phyloP scores from a whole-genome alignment of 2,888 invertebrate genomes.

The Empis livida region DNA sequence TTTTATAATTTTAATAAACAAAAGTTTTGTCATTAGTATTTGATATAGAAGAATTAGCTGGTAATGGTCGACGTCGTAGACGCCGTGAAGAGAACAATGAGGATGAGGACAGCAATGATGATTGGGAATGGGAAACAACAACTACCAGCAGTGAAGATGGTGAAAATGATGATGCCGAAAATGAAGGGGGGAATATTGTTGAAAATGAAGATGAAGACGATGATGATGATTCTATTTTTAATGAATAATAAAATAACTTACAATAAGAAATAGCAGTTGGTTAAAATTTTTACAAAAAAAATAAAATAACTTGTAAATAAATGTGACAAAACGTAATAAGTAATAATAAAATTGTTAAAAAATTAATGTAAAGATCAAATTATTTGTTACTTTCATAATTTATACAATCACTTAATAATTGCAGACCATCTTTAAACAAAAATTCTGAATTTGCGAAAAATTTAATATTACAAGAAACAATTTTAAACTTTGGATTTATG shows the following conservation, averaged over 20 bases:
- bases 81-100: background rate
- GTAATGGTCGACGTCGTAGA: background rate
- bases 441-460: no score
- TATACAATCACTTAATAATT: no score
- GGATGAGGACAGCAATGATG: background rate
- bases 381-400: no score
- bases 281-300: no score
- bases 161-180: conserved; percentile 6
- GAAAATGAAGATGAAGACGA: conserved; percentile 13
- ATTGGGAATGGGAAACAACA: background rate
- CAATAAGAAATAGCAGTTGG: no score
- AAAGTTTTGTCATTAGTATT: background rate
- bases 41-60: background rate
- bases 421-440: no score
- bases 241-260: conserved; percentile 5
- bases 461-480: no score
- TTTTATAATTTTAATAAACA: background rate
- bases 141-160: background rate
- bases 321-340: no score
- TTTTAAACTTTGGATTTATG: no score
- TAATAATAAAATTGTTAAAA: no score
- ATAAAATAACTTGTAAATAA: no score
- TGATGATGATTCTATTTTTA: conserved; percentile 4
- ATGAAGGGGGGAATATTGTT: conserved; percentile 11
- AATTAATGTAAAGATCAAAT: no score